phyloP scores from a whole-genome alignment of 2,113 vertebrate genomes.

The Protobothrops flavoviridis region DNA sequence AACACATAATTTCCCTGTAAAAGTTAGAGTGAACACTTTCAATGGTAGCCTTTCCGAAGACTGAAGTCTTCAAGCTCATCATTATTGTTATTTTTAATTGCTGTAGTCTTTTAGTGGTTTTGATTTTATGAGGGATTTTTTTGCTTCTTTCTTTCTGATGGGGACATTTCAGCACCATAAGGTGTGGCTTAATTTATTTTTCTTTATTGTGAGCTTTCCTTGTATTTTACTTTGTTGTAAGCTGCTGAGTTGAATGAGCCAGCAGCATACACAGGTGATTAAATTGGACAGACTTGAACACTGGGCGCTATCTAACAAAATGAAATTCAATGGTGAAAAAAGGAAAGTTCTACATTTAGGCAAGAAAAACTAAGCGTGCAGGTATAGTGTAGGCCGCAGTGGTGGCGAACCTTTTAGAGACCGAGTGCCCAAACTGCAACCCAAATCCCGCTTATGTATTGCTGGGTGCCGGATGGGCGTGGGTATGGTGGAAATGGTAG shows the following conservation, averaged over 20 bases:
- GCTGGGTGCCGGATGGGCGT: no score
- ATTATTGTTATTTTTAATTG: background rate
- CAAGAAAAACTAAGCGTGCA: no score
- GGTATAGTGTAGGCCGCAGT: no score
- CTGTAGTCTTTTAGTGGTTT: background rate
- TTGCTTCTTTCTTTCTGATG: background rate
- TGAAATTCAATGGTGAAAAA: no score
- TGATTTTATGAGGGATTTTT: background rate
- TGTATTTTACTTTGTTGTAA: background rate
- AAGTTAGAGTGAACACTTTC: background rate
- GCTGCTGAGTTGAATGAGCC: background rate
- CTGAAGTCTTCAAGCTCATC: background rate
- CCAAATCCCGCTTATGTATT: no score
- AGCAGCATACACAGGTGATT: background rate
- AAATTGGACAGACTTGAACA: background rate
- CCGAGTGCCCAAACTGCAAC: no score
- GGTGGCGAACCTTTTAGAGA: no score
- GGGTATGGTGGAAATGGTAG: no score
- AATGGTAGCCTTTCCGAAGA: background rate
- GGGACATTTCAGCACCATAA: background rate
- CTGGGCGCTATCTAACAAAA: no score
- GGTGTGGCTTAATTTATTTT: background rate
- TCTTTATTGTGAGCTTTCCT: background rate
- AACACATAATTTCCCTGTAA: background rate
- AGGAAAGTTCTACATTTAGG: no score